Conservation (phyloP, 2,888 invertebrate species). For the Cerastis leucographa region DNA sequence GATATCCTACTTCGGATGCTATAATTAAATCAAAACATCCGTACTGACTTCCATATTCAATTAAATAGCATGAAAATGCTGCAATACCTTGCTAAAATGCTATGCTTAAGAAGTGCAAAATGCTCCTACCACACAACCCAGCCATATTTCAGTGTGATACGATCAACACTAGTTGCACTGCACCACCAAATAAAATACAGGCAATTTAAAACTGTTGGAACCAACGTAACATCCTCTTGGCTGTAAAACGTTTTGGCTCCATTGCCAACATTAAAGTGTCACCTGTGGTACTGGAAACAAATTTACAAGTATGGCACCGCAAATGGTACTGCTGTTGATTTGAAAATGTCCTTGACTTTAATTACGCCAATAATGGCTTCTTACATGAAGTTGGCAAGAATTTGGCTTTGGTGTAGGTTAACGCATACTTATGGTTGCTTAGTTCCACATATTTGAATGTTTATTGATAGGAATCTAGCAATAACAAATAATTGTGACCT, state of each 20-base stretch:
- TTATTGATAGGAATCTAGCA: slow-evolving; percentile 4
- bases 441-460: neutral
- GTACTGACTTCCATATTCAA: neutral
- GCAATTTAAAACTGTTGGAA: slow-evolving; percentile 51
- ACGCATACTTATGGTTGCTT: neutral
- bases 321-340: slow-evolving; percentile 7
- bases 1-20: neutral
- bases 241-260: slow-evolving; percentile 54
- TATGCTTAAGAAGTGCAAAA: slow-evolving; percentile 7
- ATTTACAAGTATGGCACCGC: slow-evolving; percentile 34
- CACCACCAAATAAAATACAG: slow-evolving; percentile 55
- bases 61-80: neutral
- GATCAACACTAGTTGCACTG: slow-evolving; percentile 61
- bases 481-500: neutral
- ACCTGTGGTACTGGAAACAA: slow-evolving; percentile 22
- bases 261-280: slow-evolving; percentile 57
- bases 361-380: slow-evolving; percentile 17
- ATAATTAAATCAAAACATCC: neutral
- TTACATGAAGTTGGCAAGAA: slow-evolving; percentile 9
- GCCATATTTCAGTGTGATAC: slow-evolving; percentile 42
- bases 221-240: slow-evolving; percentile 27
- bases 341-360: slow-evolving; percentile 20
- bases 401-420: neutral
- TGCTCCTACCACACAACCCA: neutral
- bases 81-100: neutral